phyloP scores from a whole-genome alignment of 2,113 vertebrate species.

The Pelodiscus sinensis region DNA sequence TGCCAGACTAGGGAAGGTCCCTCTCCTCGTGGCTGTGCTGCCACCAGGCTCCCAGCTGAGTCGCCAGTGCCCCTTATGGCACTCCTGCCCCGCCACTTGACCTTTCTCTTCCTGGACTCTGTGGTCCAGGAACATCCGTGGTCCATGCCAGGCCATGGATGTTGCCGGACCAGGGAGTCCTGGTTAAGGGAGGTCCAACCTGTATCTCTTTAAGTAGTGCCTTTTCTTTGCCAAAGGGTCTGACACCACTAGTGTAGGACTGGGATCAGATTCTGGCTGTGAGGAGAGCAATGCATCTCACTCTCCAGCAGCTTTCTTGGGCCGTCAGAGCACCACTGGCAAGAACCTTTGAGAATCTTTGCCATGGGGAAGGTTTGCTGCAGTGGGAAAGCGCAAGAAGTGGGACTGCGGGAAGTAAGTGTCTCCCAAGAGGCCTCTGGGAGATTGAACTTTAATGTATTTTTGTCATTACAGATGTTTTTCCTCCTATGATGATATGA shows the following conservation, averaged over 20 bases:
- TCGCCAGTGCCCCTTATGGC: too few relatives aligned
- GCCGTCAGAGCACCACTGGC: neutral
- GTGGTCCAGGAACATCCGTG: too few relatives aligned
- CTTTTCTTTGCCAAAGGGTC: neutral
- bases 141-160: too few relatives aligned
- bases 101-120: too few relatives aligned
- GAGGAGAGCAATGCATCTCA: neutral
- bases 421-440: neutral
- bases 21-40: too few relatives aligned
- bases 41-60: too few relatives aligned
- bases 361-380: neutral
- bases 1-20: too few relatives aligned
- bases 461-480: slow-evolving; percentile 85
- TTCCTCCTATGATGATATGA: slow-evolving; percentile 98
- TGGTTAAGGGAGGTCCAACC: too few relatives aligned
- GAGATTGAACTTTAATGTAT: neutral
- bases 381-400: too few relatives aligned
- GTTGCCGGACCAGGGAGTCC: too few relatives aligned
- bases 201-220: neutral
- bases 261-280: neutral
- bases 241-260: neutral
- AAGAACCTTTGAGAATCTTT: neutral
- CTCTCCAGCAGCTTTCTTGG: neutral
- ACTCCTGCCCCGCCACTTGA: too few relatives aligned
- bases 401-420: neutral